A percentile compares a stretch with the other conserved stretches of the same genome.
Conservation (phyloP, 2,888 invertebrate genomes). For the Polydrusus tereticollis region DNA sequence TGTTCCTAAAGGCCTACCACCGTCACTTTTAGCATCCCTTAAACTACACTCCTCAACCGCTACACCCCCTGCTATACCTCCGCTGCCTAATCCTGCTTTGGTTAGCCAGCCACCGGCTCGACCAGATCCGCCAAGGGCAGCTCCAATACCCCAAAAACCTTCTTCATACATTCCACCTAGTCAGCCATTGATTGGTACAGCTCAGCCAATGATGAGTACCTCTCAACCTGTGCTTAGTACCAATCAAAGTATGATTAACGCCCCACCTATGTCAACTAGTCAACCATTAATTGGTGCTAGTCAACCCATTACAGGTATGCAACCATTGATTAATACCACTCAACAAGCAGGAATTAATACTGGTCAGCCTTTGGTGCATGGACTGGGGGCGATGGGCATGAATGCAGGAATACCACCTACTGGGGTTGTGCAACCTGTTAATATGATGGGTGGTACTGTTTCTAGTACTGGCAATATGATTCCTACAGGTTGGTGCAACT, state of each 20-base stretch:
- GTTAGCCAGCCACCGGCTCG: constrained; percentile 61
- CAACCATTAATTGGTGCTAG: constrained; percentile 58
- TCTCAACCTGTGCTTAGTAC: constrained; percentile 32
- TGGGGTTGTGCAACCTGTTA: constrained; percentile 51
- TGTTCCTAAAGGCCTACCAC: constrained; percentile 89
- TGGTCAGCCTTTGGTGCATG: constrained; percentile 38
- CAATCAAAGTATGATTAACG: constrained; percentile 32
- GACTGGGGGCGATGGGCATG: constrained; percentile 10
- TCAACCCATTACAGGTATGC: constrained; percentile 27
- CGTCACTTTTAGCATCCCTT: constrained; percentile 78
- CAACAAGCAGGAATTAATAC: constrained; percentile 29
- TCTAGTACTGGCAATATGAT: constrained; percentile 59
- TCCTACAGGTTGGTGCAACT: constrained; percentile 56
- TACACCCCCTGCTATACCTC: constrained; percentile 61
- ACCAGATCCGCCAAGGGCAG: constrained; percentile 65
- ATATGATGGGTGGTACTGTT: constrained; percentile 58
- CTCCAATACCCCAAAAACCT: constrained; percentile 49
- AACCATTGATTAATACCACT: constrained; percentile 26
- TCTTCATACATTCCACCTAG: constrained; percentile 30
- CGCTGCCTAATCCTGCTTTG: constrained; percentile 60
- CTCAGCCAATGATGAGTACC: constrained; percentile 43
- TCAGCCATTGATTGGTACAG: constrained; percentile 51
- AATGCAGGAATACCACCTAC: constrained; percentile 33
- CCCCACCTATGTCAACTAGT: constrained; percentile 64
- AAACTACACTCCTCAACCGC: constrained; percentile 64